Percentiles rank a stretch among this genome's conserved stretches.
These are phyloP conservation scores for Gobio gobio DNA, from an alignment of 2,113 vertebrate species.

Conservation along the genomic window DNA sequence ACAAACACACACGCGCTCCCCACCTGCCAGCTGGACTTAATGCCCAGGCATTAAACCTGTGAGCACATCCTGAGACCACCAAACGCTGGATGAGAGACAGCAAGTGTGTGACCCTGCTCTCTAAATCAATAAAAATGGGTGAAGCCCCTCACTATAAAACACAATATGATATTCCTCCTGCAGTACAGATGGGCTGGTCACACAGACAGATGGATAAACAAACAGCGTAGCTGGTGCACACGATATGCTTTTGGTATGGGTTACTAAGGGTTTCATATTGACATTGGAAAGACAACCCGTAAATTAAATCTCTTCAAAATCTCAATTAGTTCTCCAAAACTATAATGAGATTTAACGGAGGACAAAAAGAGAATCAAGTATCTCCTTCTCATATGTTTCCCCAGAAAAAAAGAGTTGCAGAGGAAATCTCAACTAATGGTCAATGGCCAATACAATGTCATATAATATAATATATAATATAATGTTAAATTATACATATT, in stretches of 20 bases:
- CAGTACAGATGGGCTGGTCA: conserved; percentile 32
- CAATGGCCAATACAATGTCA: neutral
- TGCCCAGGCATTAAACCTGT: conserved; percentile 72
- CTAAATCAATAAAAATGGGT: conserved; percentile 58
- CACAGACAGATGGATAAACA: conserved; percentile 22
- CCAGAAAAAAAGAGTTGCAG: neutral
- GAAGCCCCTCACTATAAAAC: conserved; percentile 56
- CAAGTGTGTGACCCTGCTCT: conserved; percentile 48
- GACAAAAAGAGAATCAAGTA: neutral
- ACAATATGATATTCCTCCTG: conserved; percentile 56
- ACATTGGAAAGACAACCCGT: neutral
- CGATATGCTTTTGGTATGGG: conserved; percentile 14
- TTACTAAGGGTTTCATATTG: neutral
- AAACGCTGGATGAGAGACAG: conserved; percentile 40
- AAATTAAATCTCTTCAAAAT: neutral
- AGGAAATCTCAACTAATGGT: neutral
- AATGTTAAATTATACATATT: neutral
- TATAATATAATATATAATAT: neutral
- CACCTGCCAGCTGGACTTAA: conserved; percentile 71
- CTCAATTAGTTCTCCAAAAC: neutral
- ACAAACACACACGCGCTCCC: conserved; percentile 49
- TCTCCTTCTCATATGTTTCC: neutral
- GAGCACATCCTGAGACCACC: conserved; percentile 41
- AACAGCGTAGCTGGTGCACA: conserved; percentile 20
- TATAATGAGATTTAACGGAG: neutral